phyloP scores from a whole-genome alignment of 1,140 invertebrate species.

The Latrodectus geometricus region DNA sequence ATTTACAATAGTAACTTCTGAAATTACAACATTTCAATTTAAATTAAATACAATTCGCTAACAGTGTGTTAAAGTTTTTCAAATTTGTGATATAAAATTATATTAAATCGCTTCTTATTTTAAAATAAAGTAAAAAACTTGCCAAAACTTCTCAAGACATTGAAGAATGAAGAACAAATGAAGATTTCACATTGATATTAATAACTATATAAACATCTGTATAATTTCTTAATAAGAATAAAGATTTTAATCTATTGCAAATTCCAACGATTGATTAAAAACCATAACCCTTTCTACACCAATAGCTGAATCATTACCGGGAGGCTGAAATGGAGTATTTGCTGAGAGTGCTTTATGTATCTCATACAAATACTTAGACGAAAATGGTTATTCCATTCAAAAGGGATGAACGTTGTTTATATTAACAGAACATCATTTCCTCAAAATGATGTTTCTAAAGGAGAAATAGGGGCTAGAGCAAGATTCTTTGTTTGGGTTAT shows the following conservation, averaged over 20 bases:
- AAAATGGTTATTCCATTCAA: not conserved
- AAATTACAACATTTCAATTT: too few relatives aligned
- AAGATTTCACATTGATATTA: too few relatives aligned
- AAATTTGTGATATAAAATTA: too few relatives aligned
- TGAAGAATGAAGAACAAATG: too few relatives aligned
- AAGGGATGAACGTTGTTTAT: not conserved
- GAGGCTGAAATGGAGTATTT: too few relatives aligned
- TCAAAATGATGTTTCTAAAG: not conserved
- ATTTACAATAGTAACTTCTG: too few relatives aligned
- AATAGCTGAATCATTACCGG: not conserved
- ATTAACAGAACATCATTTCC: conserved; percentile 6
- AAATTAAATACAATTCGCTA: too few relatives aligned
- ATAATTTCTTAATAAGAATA: not conserved
- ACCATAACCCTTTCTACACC: not conserved
- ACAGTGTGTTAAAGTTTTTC: too few relatives aligned
- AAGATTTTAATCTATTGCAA: not conserved
- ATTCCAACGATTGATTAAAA: not conserved
- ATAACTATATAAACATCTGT: too few relatives aligned
- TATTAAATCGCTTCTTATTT: too few relatives aligned
- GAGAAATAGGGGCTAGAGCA: not conserved
- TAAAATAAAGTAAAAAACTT: too few relatives aligned
- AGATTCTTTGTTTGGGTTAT: not conserved
- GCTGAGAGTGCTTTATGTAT: not conserved
- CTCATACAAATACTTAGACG: not conserved
- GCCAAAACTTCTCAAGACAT: too few relatives aligned